Conservation (phyloP, 2,797 vertebrate genomes). For the Graptemys geographica region DNA sequence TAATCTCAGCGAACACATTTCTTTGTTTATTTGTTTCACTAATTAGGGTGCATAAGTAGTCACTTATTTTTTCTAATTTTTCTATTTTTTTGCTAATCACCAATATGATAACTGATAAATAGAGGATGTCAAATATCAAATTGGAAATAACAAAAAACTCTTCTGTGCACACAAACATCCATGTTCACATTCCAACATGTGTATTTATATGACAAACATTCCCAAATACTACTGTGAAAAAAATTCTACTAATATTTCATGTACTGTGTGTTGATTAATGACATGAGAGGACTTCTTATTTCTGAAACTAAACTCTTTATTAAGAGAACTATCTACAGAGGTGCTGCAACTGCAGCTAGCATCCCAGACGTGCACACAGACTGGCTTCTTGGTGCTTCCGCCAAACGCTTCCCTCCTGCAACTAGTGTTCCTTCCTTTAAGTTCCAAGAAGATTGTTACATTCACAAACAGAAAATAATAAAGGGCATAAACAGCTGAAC, state of each 20-base stretch:
- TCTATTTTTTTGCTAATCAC: too few species aligned
- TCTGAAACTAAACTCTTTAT: not conserved
- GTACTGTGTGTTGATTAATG: not conserved
- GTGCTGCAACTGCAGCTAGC: too few species aligned
- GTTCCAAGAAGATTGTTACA: not conserved
- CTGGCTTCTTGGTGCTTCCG: too few species aligned
- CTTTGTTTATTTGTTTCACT: not conserved
- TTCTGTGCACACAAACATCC: not conserved
- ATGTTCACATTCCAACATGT: not conserved
- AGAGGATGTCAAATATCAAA: not conserved
- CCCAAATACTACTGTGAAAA: not conserved
- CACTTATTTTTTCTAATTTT: not conserved
- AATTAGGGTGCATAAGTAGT: not conserved
- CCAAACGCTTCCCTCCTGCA: too few species aligned
- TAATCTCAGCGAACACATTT: not conserved
- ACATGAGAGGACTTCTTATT: not conserved
- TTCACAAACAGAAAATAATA: not conserved
- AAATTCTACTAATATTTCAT: not conserved
- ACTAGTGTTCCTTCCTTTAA: too few species aligned
- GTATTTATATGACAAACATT: not conserved
- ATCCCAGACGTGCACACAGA: too few species aligned
- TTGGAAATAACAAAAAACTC: not conserved
- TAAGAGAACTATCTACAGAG: too few species aligned
- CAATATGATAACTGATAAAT: not conserved
- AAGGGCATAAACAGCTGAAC: not conserved